Evolutionary conservation across 2,797 vertebrate species (phyloP), one percentile per base, ranked within the genome.

Genomic region (Alca torda): DNA sequence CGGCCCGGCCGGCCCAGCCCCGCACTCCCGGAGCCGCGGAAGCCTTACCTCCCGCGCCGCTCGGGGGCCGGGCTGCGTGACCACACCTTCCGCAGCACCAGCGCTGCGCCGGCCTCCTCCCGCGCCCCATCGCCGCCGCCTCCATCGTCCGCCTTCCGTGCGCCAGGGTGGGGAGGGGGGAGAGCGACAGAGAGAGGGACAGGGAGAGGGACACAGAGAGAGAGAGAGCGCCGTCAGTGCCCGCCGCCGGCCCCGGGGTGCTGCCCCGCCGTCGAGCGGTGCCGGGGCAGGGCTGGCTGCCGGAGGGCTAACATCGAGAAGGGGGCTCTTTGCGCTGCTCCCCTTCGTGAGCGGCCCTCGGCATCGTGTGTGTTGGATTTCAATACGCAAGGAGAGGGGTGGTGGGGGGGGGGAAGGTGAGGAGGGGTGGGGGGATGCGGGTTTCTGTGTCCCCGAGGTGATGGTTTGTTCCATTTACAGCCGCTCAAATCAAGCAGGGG

Each of bases 51-150:
- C 98, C 98, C 57, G 98, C 98, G 9, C 98, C 98, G 94, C 97
- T 98, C 98, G 97, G 98, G 98, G 98, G 98, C 97, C 94, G 98
- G 98, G 98, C 98, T 98, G 75, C 98, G 97, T 98, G 99, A 98
- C 98, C 97, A 98, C 98, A 98, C 98, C 96, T 98, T 99, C 98
- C 98, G 99, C 98, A 99, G 98, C 97, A 99, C 98, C 96, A 99
- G 98, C 97, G 99, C 98, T 65, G 98, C 98, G 96, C 95, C 98
- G 98, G 98, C 98, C 91, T 98, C 97, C 98, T 99, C 99, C 96
- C 98, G 98, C 93, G 98, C 95, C 98, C 98, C 98, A 73, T 88
- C 91, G 98, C 96, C 15, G 98, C 98, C 85, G 98, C 97, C 98
- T 98, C 73, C 94, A 97, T 99, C 99, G 98, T 98, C 98, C 97